A percentile compares a stretch with the other conserved stretches of the same genome.
Evolutionary conservation across 1,140 invertebrate species (phyloP).

Genomic region (Archivesica marissinica): DNA sequence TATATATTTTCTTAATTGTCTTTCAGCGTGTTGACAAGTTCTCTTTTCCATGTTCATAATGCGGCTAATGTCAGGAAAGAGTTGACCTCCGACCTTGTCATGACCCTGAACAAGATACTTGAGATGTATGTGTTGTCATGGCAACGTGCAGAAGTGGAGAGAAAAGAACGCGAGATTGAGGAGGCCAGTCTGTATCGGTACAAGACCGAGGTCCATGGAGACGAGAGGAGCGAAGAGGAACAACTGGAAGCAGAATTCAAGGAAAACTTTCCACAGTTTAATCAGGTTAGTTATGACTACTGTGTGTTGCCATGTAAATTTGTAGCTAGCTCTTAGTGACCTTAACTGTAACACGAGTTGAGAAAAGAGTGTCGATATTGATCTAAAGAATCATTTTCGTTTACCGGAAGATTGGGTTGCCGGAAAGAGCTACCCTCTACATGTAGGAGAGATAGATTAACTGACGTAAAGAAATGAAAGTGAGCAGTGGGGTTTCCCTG

Average conservation of each 20-base stretch:
- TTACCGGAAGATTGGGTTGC: too few species aligned
- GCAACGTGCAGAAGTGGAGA: slow-evolving; percentile 90
- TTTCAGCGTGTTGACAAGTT: slow-evolving; percentile 76
- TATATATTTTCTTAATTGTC: too few species aligned
- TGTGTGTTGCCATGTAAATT: too few species aligned
- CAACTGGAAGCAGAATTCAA: slow-evolving; percentile 89
- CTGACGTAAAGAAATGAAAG: too few species aligned
- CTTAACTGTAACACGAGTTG: too few species aligned
- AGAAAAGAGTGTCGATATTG: too few species aligned
- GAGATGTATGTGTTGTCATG: slow-evolving; percentile 87
- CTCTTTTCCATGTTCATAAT: slow-evolving; percentile 68
- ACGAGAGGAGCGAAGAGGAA: slow-evolving; percentile 89
- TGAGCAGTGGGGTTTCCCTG: too few species aligned
- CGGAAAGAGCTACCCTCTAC: too few species aligned
- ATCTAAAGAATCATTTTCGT: too few species aligned
- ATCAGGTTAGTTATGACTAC: too few species aligned
- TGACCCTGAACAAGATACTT: slow-evolving; percentile 71
- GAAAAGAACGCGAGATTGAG: slow-evolving; percentile 88
- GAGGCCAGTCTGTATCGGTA: slow-evolving; percentile 93
- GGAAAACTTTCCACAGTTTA: slow-evolving; percentile 91
- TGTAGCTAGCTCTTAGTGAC: too few species aligned
- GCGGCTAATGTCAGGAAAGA: slow-evolving; percentile 68
- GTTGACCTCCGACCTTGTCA: slow-evolving; percentile 66
- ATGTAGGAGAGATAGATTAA: too few species aligned
- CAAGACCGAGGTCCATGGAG: slow-evolving; percentile 85